phyloP scores from a whole-genome alignment of 2,888 invertebrate species.

The Sesia apiformis region DNA sequence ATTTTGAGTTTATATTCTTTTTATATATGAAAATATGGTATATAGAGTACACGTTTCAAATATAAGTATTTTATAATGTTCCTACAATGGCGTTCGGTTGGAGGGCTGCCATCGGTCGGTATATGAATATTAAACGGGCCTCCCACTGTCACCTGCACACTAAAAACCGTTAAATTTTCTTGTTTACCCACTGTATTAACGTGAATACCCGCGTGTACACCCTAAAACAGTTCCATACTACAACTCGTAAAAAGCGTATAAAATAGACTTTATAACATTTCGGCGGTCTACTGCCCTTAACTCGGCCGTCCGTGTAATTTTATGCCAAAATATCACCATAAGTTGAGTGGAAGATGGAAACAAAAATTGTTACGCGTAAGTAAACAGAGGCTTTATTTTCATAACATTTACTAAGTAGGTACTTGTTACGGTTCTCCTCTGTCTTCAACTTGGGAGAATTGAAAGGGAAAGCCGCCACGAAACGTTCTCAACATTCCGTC shows the following conservation, averaged over 20 bases:
- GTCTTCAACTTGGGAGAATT: neutral
- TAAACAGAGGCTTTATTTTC: slow-evolving; percentile 20
- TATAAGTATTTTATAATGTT: too few species aligned
- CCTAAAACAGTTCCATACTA: slow-evolving; percentile 19
- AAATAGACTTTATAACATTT: slow-evolving; percentile 20
- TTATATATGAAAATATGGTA: too few species aligned
- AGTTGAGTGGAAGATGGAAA: slow-evolving; percentile 24
- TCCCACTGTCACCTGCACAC: slow-evolving; percentile 1
- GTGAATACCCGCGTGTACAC: slow-evolving; percentile 12
- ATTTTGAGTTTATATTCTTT: too few species aligned
- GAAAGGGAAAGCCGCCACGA: slow-evolving; percentile 4
- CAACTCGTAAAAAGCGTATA: slow-evolving; percentile 25
- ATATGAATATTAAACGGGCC: neutral
- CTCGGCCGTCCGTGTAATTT: slow-evolving; percentile 23
- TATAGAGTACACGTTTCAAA: too few species aligned
- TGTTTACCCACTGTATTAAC: slow-evolving; percentile 6
- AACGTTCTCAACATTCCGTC: slow-evolving; percentile 16
- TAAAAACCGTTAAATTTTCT: slow-evolving; percentile 12
- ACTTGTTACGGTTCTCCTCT: neutral
- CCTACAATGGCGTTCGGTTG: too few species aligned
- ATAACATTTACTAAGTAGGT: slow-evolving; percentile 7
- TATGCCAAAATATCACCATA: slow-evolving; percentile 29
- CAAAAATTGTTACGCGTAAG: slow-evolving; percentile 20
- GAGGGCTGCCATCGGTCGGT: neutral
- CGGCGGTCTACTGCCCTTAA: slow-evolving; percentile 19